Conservation (phyloP, 1,140 invertebrate genomes). For the Bombus balteatus region DNA sequence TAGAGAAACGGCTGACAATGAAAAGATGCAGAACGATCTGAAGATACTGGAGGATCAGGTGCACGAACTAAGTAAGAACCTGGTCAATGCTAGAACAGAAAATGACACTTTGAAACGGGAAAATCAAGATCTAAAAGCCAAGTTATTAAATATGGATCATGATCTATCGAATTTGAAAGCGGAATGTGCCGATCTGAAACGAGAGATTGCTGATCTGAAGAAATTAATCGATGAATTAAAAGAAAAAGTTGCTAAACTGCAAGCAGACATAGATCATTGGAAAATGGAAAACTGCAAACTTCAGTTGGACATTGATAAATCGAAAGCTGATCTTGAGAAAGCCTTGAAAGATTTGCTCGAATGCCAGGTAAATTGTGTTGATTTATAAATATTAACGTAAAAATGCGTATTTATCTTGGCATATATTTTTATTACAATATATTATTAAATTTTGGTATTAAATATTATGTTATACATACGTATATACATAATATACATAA, state of each 20-base stretch:
- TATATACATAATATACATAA: no score
- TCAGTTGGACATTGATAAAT: constrained; percentile 56
- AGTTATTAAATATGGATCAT: constrained; percentile 27
- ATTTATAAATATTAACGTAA: neutral
- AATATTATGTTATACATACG: no score
- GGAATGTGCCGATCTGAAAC: constrained; percentile 47
- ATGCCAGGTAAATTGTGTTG: constrained; percentile 40
- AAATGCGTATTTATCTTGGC: no score
- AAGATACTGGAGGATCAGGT: constrained; percentile 65
- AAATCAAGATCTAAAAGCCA: constrained; percentile 22
- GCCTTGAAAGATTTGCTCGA: constrained; percentile 42
- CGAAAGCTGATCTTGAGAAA: constrained; percentile 58
- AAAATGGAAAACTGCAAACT: constrained; percentile 62
- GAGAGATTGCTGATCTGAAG: constrained; percentile 50
- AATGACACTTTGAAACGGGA: constrained; percentile 50
- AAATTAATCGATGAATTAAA: constrained; percentile 42
- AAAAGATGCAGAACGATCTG: constrained; percentile 53
- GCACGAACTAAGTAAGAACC: constrained; percentile 57
- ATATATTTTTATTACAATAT: no score
- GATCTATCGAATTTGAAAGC: constrained; percentile 20
- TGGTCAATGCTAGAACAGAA: constrained; percentile 52
- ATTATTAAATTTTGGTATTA: no score
- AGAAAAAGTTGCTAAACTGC: constrained; percentile 44
- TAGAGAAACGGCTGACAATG: constrained; percentile 31
- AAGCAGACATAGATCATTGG: constrained; percentile 61